Percentiles rank a stretch among this genome's conserved stretches.
Evolutionary conservation across 2,797 vertebrate genomes (phyloP).

Genomic region (Catharus ustulatus): DNA sequence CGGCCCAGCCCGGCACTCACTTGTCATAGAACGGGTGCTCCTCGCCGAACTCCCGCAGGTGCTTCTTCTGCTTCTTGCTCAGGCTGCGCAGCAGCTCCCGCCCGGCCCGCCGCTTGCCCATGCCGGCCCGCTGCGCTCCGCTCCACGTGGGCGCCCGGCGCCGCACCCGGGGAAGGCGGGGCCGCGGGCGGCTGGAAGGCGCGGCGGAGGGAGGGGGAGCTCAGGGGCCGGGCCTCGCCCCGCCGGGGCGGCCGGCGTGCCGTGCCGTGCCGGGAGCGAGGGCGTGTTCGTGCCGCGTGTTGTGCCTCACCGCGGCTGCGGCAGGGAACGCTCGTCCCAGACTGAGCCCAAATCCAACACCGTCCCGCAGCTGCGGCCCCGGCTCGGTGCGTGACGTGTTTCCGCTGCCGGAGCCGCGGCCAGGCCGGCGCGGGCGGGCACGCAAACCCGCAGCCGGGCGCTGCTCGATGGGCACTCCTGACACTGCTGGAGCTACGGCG

Average conservation of each 20-base stretch:
- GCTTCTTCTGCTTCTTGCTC: slow-evolving; percentile 91
- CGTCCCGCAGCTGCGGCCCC: background rate
- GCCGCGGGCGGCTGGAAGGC: background rate
- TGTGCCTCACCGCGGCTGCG: too few relatives aligned
- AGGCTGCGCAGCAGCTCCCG: slow-evolving; percentile 74
- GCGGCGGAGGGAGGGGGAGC: too few relatives aligned
- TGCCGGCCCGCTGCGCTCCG: background rate
- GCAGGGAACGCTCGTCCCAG: background rate
- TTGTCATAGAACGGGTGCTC: slow-evolving; percentile 84
- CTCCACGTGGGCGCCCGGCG: background rate
- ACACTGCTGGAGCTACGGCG: rapidly evolving
- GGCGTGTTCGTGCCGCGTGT: too few relatives aligned
- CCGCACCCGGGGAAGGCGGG: background rate
- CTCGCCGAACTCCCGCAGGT: slow-evolving; percentile 94
- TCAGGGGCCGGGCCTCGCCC: rapidly evolving
- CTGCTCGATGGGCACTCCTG: too few relatives aligned
- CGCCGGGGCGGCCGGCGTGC: rapidly evolving
- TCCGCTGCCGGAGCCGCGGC: background rate
- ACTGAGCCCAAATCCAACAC: background rate
- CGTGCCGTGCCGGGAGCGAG: background rate
- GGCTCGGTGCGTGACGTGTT: background rate
- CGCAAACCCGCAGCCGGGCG: too few relatives aligned
- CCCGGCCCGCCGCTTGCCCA: slow-evolving; percentile 84
- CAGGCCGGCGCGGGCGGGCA: background rate
- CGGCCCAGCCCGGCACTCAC: slow-evolving; percentile 64